These are phyloP conservation scores for Phyllotis vaccarum DNA, from an alignment of 2,797 vertebrate species.

Conservation along the genomic window DNA sequence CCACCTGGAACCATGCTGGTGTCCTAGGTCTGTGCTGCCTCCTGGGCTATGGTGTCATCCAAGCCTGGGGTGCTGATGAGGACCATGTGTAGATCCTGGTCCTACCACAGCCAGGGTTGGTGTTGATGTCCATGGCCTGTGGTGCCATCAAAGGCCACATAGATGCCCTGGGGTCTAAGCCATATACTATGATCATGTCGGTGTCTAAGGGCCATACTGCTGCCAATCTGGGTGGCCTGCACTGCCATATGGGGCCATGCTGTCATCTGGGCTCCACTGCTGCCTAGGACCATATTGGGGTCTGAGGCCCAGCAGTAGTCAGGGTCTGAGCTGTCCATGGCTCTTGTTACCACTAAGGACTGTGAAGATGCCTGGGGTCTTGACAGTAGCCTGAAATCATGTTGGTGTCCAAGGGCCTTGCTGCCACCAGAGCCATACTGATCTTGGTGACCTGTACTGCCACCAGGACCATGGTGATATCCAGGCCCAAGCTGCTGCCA, in stretches of 20 bases:
- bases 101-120: too few relatives aligned
- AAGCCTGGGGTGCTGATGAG: too few relatives aligned
- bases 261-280: not conserved
- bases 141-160: not conserved
- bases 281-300: not conserved
- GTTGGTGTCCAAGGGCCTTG: not conserved
- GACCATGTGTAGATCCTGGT: too few relatives aligned
- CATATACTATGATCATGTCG: not conserved
- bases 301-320: not conserved
- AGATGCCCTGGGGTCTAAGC: not conserved
- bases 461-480: not conserved
- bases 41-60: too few relatives aligned
- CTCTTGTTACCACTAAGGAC: not conserved
- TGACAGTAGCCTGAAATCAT: not conserved
- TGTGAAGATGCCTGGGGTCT: not conserved
- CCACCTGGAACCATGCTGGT: too few relatives aligned
- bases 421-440: not conserved
- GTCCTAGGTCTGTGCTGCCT: too few relatives aligned
- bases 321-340: not conserved
- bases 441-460: too few relatives aligned
- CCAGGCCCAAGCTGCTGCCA: not conserved
- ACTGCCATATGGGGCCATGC: not conserved
- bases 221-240: not conserved
- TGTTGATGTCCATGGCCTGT: too few relatives aligned
- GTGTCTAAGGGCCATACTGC: not conserved